These are phyloP conservation scores for Petrolisthes cinctipes DNA, from an alignment of 2,888 invertebrate genomes.

Conservation along the genomic window DNA sequence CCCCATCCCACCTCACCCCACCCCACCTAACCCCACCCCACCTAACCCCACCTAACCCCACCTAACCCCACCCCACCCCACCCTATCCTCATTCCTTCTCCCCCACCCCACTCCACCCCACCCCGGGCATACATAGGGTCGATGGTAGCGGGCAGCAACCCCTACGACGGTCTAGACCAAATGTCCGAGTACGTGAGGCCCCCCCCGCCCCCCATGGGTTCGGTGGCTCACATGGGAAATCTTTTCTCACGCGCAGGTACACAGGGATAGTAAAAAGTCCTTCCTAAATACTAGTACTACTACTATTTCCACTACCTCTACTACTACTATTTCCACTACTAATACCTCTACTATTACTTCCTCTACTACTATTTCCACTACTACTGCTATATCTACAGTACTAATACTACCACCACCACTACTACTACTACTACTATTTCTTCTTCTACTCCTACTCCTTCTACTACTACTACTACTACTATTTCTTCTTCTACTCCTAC, in stretches of 20 bases:
- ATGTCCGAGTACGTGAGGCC: slow-evolving; percentile 65
- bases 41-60: not conserved
- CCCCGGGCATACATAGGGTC: slow-evolving; percentile 29
- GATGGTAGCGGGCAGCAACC: slow-evolving; percentile 38
- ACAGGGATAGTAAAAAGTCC: slow-evolving; percentile 13
- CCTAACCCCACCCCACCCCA: not conserved
- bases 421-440: not conserved
- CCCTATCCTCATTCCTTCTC: too few relatives aligned
- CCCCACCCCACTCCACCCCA: not conserved
- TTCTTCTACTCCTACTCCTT: not conserved
- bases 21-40: too few relatives aligned
- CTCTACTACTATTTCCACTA: too few relatives aligned
- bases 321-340: too few relatives aligned
- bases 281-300: not conserved
- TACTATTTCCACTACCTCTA: not conserved
- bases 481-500: too few relatives aligned
- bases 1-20: not conserved
- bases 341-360: too few relatives aligned
- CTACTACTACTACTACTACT: too few relatives aligned
- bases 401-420: not conserved
- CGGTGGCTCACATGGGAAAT: slow-evolving; percentile 63
- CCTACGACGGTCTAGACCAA: slow-evolving; percentile 65
- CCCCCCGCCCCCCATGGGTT: slow-evolving; percentile 64
- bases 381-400: not conserved
- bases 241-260: slow-evolving; percentile 64